phyloP scores from a whole-genome alignment of 2,113 vertebrate genomes.

The Caracal caracal region DNA sequence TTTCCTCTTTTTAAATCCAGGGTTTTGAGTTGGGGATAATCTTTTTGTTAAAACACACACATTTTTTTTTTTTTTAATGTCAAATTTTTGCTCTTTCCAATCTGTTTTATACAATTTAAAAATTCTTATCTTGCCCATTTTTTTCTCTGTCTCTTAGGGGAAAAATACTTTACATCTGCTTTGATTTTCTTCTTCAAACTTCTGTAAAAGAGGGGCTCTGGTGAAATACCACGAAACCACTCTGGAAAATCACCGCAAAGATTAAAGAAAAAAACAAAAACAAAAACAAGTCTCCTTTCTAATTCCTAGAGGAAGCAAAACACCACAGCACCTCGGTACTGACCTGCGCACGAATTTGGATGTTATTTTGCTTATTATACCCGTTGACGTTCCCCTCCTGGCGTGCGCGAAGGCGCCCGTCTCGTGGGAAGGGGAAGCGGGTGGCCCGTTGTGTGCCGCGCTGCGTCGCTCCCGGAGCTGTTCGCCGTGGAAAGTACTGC shows the following conservation, averaged over 20 bases:
- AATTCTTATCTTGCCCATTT: neutral
- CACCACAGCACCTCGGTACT: conserved; percentile 65
- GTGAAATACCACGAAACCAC: neutral
- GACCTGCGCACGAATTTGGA: conserved; percentile 98
- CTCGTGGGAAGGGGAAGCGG: conserved; percentile 96
- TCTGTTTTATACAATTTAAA: neutral
- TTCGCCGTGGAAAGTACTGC: conserved; percentile 98
- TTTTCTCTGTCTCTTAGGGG: neutral
- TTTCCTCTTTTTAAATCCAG: conserved; percentile 6
- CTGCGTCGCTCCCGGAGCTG: conserved; percentile 97
- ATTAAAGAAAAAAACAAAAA: neutral
- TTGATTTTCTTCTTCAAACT: neutral
- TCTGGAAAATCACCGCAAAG: neutral
- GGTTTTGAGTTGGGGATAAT: neutral
- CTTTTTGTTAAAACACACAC: neutral
- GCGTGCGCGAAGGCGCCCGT: conserved; percentile 93
- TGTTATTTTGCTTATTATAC: conserved; percentile 98
- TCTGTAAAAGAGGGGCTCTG: neutral
- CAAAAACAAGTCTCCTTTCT: neutral
- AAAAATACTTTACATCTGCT: neutral
- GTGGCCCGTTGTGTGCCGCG: conserved; percentile 96
- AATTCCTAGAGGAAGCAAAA: neutral
- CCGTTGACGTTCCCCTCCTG: conserved; percentile 94
- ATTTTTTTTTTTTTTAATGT: neutral
- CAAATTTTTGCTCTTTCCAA: neutral